Conservation (phyloP, 2,888 invertebrate species). For the Amiota minor region DNA sequence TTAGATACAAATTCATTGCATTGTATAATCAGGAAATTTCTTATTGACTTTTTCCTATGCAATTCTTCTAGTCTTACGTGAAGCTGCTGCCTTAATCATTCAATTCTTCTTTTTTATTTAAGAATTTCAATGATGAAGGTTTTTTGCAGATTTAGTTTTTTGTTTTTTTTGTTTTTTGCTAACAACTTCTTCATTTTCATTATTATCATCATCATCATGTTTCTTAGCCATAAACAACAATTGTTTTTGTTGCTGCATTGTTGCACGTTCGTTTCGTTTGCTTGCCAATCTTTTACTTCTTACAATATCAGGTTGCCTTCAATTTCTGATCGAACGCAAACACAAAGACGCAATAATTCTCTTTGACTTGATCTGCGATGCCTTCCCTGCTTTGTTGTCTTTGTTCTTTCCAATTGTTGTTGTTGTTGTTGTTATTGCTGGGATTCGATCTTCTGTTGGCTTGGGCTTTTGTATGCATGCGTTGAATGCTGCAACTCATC, state of each 20-base stretch:
- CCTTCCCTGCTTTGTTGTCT: too few species aligned
- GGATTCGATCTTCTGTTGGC: not conserved
- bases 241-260: conserved; percentile 49
- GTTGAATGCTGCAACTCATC: not conserved
- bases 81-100: too few species aligned
- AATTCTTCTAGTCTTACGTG: too few species aligned
- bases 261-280: conserved; percentile 52
- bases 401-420: not conserved
- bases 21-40: too few species aligned
- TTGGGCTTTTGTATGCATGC: not conserved
- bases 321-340: conserved; percentile 26
- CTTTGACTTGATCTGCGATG: not conserved
- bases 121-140: too few species aligned
- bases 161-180: too few species aligned
- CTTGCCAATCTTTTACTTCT: conserved; percentile 44
- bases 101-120: too few species aligned
- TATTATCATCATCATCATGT: not conserved
- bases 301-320: conserved; percentile 8
- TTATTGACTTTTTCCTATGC: too few species aligned
- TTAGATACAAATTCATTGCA: conserved; percentile 13
- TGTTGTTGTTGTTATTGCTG: not conserved
- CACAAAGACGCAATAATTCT: not conserved
- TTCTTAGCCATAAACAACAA: conserved; percentile 4
- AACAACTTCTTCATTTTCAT: too few species aligned
- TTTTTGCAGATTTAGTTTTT: too few species aligned